A percentile compares a stretch with the other conserved stretches of the same genome.
These are phyloP conservation scores for Colletes latitarsis DNA, from an alignment of 1,140 invertebrate species.

Conservation along the genomic window DNA sequence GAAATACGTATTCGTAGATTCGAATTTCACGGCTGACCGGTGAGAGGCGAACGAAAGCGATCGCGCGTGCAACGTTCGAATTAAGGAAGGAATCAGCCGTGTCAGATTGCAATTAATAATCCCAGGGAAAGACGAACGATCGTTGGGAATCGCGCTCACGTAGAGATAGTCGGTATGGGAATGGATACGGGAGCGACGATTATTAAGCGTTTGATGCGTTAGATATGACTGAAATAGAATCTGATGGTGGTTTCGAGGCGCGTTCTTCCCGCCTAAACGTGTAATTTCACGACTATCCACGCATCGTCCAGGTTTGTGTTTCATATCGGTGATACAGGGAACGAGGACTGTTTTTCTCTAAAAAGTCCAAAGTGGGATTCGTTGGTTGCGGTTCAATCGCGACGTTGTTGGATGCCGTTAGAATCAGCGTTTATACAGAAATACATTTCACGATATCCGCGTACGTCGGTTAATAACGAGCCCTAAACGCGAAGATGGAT, in stretches of 20 bases:
- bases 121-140: background rate
- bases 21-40: background rate
- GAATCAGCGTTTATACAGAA: background rate
- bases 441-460: background rate
- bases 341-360: background rate
- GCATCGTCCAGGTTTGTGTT: background rate
- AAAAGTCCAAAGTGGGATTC: no score
- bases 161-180: background rate
- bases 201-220: background rate
- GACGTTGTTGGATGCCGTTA: conserved; percentile 39
- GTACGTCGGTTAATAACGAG: conserved; percentile 8
- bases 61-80: conserved; percentile 1
- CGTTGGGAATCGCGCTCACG: background rate
- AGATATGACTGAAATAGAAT: conserved; percentile 4
- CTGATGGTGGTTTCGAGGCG: background rate
- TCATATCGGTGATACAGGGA: background rate
- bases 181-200: background rate
- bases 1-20: background rate
- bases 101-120: conserved; percentile 24
- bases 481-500: conserved; percentile 29
- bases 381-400: no score
- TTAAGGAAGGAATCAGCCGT: background rate
- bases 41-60: background rate
- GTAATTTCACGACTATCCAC: background rate
- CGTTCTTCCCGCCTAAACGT: conserved; percentile 6